Conservation (phyloP, 2,797 vertebrate species). For the Acridotheres tristis region DNA sequence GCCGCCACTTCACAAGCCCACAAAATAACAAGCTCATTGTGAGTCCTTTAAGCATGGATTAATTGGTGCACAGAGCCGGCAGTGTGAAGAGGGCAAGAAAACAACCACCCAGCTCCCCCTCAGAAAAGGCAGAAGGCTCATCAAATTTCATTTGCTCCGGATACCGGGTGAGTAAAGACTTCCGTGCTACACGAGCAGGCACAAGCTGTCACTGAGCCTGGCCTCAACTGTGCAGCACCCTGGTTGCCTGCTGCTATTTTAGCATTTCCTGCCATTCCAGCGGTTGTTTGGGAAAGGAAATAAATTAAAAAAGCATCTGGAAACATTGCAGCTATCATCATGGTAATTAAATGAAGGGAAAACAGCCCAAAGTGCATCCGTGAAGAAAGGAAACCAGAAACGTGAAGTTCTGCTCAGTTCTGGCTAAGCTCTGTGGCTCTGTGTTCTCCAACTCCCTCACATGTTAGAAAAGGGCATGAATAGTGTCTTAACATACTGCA, state of each 20-base stretch:
- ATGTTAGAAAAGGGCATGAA: not conserved
- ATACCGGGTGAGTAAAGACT: not conserved
- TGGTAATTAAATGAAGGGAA: conserved; percentile 5
- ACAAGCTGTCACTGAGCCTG: not conserved
- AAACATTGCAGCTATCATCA: conserved; percentile 10
- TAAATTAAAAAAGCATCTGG: not conserved
- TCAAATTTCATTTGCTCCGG: conserved; percentile 10
- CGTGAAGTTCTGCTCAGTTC: not conserved
- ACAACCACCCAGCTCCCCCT: not conserved
- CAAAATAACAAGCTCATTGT: conserved; percentile 20
- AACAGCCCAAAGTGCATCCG: not conserved
- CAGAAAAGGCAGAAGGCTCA: not conserved
- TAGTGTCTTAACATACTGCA: not conserved
- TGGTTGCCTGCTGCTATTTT: not conserved
- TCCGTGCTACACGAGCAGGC: not conserved
- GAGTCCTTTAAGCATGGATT: conserved; percentile 18
- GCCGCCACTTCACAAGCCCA: not conserved
- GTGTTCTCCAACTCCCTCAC: not conserved
- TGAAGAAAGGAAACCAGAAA: not conserved
- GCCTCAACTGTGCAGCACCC: not conserved
- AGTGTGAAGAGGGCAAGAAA: conserved; percentile 33
- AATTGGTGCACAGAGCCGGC: not conserved
- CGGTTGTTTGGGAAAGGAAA: not conserved
- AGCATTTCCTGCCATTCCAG: conserved; percentile 35
- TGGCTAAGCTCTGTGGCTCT: not conserved